Conservation (phyloP, 2,888 invertebrate species). For the Nysson spinosus region DNA sequence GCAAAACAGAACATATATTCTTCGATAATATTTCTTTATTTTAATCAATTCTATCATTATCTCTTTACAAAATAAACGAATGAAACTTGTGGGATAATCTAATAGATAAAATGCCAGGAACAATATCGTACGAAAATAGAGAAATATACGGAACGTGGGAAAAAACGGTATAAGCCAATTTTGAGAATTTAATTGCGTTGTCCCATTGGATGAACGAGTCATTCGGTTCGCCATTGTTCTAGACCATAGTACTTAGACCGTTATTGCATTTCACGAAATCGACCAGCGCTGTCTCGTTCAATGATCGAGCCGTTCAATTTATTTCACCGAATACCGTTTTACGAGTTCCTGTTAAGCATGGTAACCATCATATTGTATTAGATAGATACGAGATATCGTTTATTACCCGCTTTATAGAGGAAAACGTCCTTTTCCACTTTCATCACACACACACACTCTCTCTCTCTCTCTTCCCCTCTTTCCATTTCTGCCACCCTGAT, state of each 20-base stretch:
- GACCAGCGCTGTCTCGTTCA: conserved; percentile 16
- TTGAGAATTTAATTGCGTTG: background rate
- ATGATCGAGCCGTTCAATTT: conserved; percentile 47
- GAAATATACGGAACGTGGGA: too few relatives aligned
- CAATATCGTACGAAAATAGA: too few relatives aligned
- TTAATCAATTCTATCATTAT: too few relatives aligned
- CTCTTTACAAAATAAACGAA: too few relatives aligned
- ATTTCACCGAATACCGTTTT: conserved; percentile 47
- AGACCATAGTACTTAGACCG: conserved; percentile 6
- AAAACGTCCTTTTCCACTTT: background rate
- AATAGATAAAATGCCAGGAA: too few relatives aligned
- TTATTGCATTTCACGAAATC: conserved; percentile 29
- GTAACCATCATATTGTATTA: conserved; percentile 51
- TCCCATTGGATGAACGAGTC: background rate
- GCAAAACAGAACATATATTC: too few relatives aligned
- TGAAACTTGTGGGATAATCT: too few relatives aligned
- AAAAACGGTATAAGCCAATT: background rate
- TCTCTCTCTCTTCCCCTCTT: background rate
- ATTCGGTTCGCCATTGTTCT: conserved; percentile 3
- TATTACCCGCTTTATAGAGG: conserved; percentile 47
- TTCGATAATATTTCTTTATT: too few relatives aligned
- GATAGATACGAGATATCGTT: conserved; percentile 53
- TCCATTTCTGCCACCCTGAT: conserved; percentile 11
- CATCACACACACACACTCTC: background rate
- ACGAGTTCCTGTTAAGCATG: conserved; percentile 47